Percentiles rank a stretch among this genome's conserved stretches.
Conservation (phyloP, 2,888 invertebrate genomes). For the Cryptus armator region DNA sequence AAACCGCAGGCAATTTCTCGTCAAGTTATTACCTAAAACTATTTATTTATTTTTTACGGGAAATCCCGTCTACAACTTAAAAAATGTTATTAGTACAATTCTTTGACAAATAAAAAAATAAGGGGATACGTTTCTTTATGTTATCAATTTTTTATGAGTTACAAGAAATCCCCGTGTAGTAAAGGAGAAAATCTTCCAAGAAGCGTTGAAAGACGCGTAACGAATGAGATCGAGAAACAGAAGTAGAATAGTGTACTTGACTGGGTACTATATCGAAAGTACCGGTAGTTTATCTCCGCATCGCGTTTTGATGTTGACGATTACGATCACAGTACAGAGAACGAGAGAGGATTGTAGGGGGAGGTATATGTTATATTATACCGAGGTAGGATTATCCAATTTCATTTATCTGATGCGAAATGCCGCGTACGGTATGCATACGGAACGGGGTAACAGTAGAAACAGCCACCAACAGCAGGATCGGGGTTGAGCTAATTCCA, state of each 20-base stretch:
- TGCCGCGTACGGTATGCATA: constrained; percentile 16
- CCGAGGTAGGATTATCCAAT: constrained; percentile 57
- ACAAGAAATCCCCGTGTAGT: neutral
- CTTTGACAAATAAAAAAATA: too few species aligned
- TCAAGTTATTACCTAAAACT: too few species aligned
- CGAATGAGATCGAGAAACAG: neutral
- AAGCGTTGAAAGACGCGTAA: neutral
- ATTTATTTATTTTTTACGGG: too few species aligned
- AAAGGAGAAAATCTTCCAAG: neutral
- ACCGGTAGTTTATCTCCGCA: constrained; percentile 30
- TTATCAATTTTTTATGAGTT: too few species aligned
- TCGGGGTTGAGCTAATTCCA: constrained; percentile 64
- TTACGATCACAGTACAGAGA: constrained; percentile 18
- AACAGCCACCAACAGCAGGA: constrained; percentile 37
- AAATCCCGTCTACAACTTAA: too few species aligned
- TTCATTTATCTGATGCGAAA: constrained; percentile 59
- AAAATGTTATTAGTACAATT: too few species aligned
- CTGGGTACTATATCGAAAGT: neutral
- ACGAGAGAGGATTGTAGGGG: neutral
- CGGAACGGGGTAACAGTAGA: constrained; percentile 19
- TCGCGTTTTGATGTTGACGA: constrained; percentile 50
- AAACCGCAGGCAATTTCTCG: too few species aligned
- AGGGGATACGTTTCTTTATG: too few species aligned
- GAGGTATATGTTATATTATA: constrained; percentile 28
- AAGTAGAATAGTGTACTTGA: neutral